Evolutionary conservation across 2,113 vertebrate genomes (phyloP), one percentile per base, ranked within the genome.

Genomic region (Trematocara nigrifrons): DNA sequence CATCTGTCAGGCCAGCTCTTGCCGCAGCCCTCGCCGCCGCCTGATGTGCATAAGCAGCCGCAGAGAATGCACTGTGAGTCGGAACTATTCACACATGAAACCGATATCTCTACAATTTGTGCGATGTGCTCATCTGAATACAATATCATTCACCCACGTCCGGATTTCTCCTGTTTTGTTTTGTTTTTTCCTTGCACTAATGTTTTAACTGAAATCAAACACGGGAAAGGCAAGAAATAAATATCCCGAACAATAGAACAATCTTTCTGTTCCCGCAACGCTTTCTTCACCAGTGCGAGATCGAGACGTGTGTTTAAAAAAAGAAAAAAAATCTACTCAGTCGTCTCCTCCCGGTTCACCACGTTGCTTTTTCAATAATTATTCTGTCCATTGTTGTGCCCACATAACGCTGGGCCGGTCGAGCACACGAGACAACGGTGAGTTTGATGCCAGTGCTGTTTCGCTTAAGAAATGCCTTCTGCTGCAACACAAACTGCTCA

Each of bases 341-440:
- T 81, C 83, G 82, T 87, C 89, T 83, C 61, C 91, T 66, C 59
- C 83, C 85, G 86, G 52, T 91, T 92, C 91, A 95, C 93, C 95
- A 95, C 96, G 95, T 92, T 95, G 94, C 93, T 92, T 94, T 94
- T 94, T 84, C 95, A 92, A 86, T 93, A 88, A 93, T 94, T 94
- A 95, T 94, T 93, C 92, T 91, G 94, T 94, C 96, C 95, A 96
- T 96, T 96, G 96, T 96, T 96, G 95, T 96, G 94, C 85, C 87
- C 89, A 91, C 92, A 92, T 93, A 87, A 93, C 6, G 91, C 95
- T 83, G 95, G 89, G 89, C 92, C 92, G 88, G 91, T 80, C 87
- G 89, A 91, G 64, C 93, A 88, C 93, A 82, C 91, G 82, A 90
- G 84, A 93, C 93, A 79, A 90, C 91, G 90, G 49, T 12, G 89